Evolutionary conservation across 1,140 invertebrate species (phyloP), one percentile per base, ranked within the genome.

Genomic region (Drosophila kanapiae): DNA sequence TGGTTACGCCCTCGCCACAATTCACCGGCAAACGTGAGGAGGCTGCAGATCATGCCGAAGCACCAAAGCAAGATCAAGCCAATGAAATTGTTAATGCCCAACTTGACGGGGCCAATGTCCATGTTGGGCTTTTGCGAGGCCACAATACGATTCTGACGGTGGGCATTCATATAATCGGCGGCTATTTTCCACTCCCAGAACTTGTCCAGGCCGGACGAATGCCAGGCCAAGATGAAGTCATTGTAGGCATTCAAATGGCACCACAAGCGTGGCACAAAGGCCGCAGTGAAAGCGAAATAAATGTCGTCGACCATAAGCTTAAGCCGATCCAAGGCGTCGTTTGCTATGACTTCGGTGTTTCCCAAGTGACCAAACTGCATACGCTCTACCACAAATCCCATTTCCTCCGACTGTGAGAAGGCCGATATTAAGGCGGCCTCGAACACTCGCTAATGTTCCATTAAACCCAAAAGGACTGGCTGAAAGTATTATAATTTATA

Each of bases 301-400:
- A 92, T 79, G 29, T 92, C 91, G 38, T 92, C 91, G 0, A 81
- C 72, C 91, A 92, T 92, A 0, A 92, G 49, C 18, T 92, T 92
- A 0, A 92, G 54, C 0, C 85, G 82, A 0, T 80, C 35, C 31
- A 92, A 51, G 0, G 91, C 77, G 31, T 91, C 77, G 23, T 87
- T 71, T 2, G 71, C 62, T 48, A 92, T 82, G 27, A 80, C 57
- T 13, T 91, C 80, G 11, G 74, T 61, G 35, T 91, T 91, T 2
- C 74, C 88, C 29, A 92, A 49, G 35, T 92, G 91, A 0, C 91
- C 91, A 61, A 87, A 92, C 10, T 75, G 76, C 72, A 92, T 14
- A 6, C 88, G 67, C 49, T 92, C 91, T 13, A 91, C 68, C 14
- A 92, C 78, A 51, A 92, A 92, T 5, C 75, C 91, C 80, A 92